Percentiles rank a stretch among this genome's conserved stretches.
Evolutionary conservation across 2,888 invertebrate genomes (phyloP).

Genomic region (Cabera pusaria): DNA sequence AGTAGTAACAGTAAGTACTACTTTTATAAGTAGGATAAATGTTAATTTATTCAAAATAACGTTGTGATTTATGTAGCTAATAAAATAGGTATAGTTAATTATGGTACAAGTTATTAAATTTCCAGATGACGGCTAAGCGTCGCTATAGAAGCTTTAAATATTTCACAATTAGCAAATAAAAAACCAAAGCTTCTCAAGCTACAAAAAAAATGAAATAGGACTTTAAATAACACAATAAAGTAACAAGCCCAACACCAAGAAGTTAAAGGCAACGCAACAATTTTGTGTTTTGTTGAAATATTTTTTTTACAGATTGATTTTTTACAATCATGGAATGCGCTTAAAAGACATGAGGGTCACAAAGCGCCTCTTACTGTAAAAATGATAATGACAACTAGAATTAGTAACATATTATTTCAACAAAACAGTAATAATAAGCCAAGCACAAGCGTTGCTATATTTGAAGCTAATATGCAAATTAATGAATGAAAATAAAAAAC

Average conservation of each 20-base stretch:
- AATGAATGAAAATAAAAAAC: slow-evolving; percentile 62
- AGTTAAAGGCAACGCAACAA: slow-evolving; percentile 13
- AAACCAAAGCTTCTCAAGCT: slow-evolving; percentile 29
- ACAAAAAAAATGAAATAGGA: slow-evolving; percentile 27
- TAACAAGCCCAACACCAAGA: slow-evolving; percentile 20
- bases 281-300: slow-evolving; percentile 23
- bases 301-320: no score
- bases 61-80: no score
- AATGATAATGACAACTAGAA: no score
- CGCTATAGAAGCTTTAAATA: slow-evolving; percentile 63
- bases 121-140: slow-evolving; percentile 39
- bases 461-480: slow-evolving; percentile 59
- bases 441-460: slow-evolving; percentile 50
- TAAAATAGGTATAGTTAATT: no score
- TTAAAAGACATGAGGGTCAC: no score
- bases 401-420: slow-evolving; percentile 44
- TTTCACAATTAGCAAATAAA: slow-evolving; percentile 18
- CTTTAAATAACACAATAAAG: slow-evolving; percentile 18
- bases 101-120: no score
- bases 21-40: no score
- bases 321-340: no score
- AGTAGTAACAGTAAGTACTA: no score
- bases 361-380: no score
- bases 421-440: slow-evolving; percentile 48
- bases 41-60: no score